Conservation (phyloP, 2,797 vertebrate genomes). For the Malacoraja senta region DNA sequence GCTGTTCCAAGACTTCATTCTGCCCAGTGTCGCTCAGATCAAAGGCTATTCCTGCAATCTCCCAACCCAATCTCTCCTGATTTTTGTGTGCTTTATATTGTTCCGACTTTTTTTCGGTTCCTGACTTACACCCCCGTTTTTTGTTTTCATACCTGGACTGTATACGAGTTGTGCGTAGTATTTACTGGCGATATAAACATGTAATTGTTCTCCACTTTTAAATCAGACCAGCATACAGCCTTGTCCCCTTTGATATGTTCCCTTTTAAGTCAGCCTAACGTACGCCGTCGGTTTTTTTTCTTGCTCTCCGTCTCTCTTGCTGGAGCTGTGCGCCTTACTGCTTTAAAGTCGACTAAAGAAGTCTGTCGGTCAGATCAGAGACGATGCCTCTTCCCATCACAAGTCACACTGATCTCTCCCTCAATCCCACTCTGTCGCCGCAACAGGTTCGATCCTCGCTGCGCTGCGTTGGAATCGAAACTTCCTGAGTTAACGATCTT, state of each 20-base stretch:
- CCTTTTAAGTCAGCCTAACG: background rate
- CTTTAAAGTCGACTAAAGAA: background rate
- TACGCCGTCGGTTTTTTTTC: background rate
- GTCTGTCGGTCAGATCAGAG: conserved; percentile 21
- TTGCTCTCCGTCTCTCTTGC: background rate
- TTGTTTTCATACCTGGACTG: background rate
- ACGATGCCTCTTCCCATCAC: conserved; percentile 40
- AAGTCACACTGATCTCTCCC: conserved; percentile 12
- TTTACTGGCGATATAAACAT: background rate
- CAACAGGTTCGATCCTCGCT: conserved; percentile 41
- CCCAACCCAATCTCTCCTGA: background rate
- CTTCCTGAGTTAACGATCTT: conserved; percentile 48
- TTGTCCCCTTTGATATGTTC: background rate
- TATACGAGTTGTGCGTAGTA: background rate
- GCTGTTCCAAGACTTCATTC: background rate
- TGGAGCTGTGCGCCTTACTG: background rate
- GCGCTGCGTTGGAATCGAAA: conserved; percentile 43
- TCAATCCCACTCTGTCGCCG: background rate
- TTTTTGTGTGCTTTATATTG: background rate
- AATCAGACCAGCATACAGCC: background rate
- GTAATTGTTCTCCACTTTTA: background rate
- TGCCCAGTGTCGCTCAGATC: background rate
- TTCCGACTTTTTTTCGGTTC: background rate
- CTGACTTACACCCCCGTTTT: background rate
- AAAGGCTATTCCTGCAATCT: background rate